phyloP scores from a whole-genome alignment of 2,113 vertebrate species.

The Percina caprodes region DNA sequence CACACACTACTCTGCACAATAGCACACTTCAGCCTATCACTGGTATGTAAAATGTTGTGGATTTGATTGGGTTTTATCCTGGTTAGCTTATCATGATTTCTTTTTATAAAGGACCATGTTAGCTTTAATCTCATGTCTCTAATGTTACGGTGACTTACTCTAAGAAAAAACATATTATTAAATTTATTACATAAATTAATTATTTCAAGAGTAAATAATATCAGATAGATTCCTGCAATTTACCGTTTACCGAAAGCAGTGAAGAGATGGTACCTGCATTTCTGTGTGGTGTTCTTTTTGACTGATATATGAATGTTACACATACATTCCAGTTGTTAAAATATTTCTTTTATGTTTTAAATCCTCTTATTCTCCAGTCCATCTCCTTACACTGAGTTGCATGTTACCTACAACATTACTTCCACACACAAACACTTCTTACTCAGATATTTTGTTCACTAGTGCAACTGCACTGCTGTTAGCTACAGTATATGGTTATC shows the following conservation, averaged over 20 bases:
- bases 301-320: neutral
- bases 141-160: neutral
- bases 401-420: too few relatives aligned
- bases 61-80: slow-evolving; percentile 7
- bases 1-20: neutral
- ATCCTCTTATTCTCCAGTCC: too few relatives aligned
- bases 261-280: neutral
- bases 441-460: too few relatives aligned
- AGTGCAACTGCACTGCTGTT: neutral
- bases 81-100: neutral
- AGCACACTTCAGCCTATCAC: slow-evolving; percentile 1
- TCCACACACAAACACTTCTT: too few relatives aligned
- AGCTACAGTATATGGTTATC: neutral
- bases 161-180: slow-evolving; percentile 3
- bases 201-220: neutral
- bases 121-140: slow-evolving; percentile 26
- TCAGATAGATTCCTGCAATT: neutral
- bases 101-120: slow-evolving; percentile 21
- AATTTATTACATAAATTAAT: too few relatives aligned
- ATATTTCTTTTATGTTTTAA: too few relatives aligned
- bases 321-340: too few relatives aligned
- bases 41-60: neutral
- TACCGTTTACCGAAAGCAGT: neutral
- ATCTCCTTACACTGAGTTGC: too few relatives aligned
- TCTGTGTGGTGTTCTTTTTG: neutral